These are phyloP conservation scores for Druceiella hillmani DNA, from an alignment of 2,888 invertebrate genomes.

Conservation along the genomic window DNA sequence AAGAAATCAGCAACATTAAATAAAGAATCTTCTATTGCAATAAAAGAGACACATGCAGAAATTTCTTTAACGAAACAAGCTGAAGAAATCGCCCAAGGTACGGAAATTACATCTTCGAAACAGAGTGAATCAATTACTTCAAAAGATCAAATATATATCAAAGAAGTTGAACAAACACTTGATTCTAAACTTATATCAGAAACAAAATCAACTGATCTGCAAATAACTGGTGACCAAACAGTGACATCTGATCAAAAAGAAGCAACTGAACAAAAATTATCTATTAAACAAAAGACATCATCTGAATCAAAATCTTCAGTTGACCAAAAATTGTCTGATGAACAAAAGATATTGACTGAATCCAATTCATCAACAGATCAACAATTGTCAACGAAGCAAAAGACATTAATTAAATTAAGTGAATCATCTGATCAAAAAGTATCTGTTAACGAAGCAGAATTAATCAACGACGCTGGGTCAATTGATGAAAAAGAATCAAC, in stretches of 20 bases:
- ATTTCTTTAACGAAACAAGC: conserved; percentile 6
- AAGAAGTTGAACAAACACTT: too few relatives aligned
- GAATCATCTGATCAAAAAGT: conserved; percentile 25
- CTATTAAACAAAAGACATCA: conserved; percentile 23
- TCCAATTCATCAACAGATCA: conserved; percentile 4
- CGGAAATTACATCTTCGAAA: conserved; percentile 23
- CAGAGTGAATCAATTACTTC: conserved; percentile 17
- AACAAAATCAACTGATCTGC: conserved; percentile 5
- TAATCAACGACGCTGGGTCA: too few relatives aligned
- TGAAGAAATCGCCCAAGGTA: conserved; percentile 20
- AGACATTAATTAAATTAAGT: conserved; percentile 16
- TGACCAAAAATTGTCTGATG: conserved; percentile 4
- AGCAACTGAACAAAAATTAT: conserved; percentile 14
- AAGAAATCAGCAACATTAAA: conserved; percentile 15
- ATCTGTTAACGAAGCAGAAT: conserved; percentile 17
- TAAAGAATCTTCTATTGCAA: conserved; percentile 22
- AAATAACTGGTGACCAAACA: conserved; percentile 11
- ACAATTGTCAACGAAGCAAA: conserved; percentile 4
- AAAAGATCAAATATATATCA: conserved; percentile 21
- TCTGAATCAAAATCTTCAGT: conserved; percentile 16
- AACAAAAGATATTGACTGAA: conserved; percentile 11
- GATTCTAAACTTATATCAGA: too few relatives aligned
- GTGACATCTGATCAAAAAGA: conserved; percentile 12
- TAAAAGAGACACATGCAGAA: conserved; percentile 30
- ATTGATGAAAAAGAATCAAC: too few relatives aligned